phyloP scores from a whole-genome alignment of 1,140 invertebrate genomes.

The Glossosoma conforme region DNA sequence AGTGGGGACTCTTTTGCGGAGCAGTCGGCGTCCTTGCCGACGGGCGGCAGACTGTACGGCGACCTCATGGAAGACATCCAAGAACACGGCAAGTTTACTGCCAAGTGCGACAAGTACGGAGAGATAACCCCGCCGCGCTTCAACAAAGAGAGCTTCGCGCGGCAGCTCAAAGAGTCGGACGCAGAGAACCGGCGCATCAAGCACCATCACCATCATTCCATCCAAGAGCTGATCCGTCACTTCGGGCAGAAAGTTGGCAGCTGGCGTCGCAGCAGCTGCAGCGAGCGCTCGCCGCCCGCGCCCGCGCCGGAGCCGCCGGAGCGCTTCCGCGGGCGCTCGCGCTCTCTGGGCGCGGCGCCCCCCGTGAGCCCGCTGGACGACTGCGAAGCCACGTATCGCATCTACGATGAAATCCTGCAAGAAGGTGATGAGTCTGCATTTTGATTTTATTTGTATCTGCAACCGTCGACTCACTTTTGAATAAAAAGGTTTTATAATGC shows the following conservation, averaged over 20 bases:
- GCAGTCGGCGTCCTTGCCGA: too few relatives aligned
- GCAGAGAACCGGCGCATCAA: constrained; percentile 37
- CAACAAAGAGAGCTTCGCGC: constrained; percentile 52
- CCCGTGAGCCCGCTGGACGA: constrained; percentile 52
- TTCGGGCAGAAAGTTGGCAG: constrained; percentile 63
- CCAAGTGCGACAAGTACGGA: constrained; percentile 47
- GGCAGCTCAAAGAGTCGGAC: constrained; percentile 40
- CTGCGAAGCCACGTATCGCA: constrained; percentile 74
- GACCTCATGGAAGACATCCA: constrained; percentile 48
- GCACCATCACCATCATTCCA: constrained; percentile 57
- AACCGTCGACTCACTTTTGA: too few relatives aligned
- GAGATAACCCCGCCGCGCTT: constrained; percentile 48
- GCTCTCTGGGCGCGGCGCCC: constrained; percentile 66
- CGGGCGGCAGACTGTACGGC: too few relatives aligned
- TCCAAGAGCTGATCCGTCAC: constrained; percentile 67
- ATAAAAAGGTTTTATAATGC: too few relatives aligned
- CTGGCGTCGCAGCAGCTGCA: constrained; percentile 55
- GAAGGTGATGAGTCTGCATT: too few relatives aligned
- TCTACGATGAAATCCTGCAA: constrained; percentile 72
- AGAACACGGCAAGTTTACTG: constrained; percentile 40
- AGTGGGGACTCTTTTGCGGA: too few relatives aligned
- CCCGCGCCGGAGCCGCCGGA: constrained; percentile 49
- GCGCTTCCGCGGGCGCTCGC: constrained; percentile 68
- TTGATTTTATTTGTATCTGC: too few relatives aligned
- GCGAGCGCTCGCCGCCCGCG: constrained; percentile 44